These are phyloP conservation scores for Elephas maximus DNA, from an alignment of 2,113 vertebrate genomes.

Conservation along the genomic window DNA sequence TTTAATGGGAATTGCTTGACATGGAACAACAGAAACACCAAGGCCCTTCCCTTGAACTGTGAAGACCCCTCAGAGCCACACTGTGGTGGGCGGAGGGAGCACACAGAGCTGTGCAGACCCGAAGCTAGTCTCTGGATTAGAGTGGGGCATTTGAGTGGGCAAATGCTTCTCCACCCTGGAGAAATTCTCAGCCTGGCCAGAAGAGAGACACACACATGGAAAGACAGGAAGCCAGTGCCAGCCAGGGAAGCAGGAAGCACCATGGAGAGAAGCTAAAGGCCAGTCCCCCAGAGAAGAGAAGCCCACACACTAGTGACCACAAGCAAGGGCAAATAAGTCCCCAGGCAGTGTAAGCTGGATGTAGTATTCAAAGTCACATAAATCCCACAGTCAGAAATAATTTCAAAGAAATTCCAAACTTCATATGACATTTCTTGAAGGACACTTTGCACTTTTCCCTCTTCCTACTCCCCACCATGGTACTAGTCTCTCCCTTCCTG, in stretches of 20 bases:
- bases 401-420: neutral
- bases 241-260: neutral
- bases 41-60: neutral
- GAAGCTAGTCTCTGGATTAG: neutral
- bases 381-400: neutral
- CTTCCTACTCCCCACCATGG: too few species aligned
- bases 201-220: neutral
- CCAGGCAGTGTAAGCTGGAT: fast-evolving
- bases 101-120: neutral
- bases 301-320: fast-evolving
- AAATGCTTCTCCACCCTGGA: neutral
- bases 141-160: neutral
- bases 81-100: too few species aligned
- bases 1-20: neutral
- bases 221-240: neutral
- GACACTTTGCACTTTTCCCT: neutral
- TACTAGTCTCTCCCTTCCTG: too few species aligned
- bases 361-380: neutral
- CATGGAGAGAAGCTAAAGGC: neutral
- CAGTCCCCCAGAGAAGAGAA: neutral
- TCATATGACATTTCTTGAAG: neutral
- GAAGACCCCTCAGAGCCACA: neutral
- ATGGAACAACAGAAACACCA: fast-evolving
- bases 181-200: neutral
- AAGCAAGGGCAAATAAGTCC: neutral